These are phyloP conservation scores for Drosophila pandora DNA, from an alignment of 1,140 invertebrate species.

Conservation along the genomic window DNA sequence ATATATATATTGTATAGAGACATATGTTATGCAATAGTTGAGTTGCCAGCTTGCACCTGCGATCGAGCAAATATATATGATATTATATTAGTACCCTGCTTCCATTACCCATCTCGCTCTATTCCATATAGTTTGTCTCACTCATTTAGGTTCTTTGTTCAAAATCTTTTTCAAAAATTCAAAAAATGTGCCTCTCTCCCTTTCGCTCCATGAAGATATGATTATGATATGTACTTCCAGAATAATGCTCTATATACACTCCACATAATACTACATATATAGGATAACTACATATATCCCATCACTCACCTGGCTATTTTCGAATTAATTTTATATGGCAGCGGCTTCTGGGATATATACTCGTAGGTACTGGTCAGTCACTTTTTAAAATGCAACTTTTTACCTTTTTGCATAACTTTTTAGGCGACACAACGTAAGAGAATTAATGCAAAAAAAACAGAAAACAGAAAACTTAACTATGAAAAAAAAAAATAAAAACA, in stretches of 20 bases:
- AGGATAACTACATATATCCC: not conserved
- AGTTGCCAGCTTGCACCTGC: constrained; percentile 30
- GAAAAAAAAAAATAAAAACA: constrained; percentile 7
- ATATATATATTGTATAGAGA: constrained; percentile 1
- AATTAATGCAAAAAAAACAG: constrained; percentile 27
- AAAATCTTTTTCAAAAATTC: constrained; percentile 9
- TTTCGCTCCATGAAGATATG: constrained; percentile 13
- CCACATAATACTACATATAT: constrained; percentile 11
- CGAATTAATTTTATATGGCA: constrained; percentile 25
- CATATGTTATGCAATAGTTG: constrained; percentile 38
- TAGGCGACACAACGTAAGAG: constrained; percentile 63
- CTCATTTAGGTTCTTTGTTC: not conserved
- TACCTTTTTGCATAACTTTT: constrained; percentile 67
- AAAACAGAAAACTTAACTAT: constrained; percentile 47
- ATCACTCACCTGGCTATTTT: constrained; percentile 11
- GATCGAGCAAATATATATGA: constrained; percentile 26
- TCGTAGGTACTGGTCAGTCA: constrained; percentile 19
- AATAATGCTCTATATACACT: constrained; percentile 13
- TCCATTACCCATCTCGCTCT: constrained; percentile 8
- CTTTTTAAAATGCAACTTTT: constrained; percentile 67
- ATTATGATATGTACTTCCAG: constrained; percentile 1
- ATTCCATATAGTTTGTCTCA: not conserved
- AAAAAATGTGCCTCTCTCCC: constrained; percentile 30
- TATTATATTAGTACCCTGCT: constrained; percentile 22
- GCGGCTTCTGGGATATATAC: constrained; percentile 16